phyloP scores from a whole-genome alignment of 2,113 vertebrate species.

The Gambusia affinis region DNA sequence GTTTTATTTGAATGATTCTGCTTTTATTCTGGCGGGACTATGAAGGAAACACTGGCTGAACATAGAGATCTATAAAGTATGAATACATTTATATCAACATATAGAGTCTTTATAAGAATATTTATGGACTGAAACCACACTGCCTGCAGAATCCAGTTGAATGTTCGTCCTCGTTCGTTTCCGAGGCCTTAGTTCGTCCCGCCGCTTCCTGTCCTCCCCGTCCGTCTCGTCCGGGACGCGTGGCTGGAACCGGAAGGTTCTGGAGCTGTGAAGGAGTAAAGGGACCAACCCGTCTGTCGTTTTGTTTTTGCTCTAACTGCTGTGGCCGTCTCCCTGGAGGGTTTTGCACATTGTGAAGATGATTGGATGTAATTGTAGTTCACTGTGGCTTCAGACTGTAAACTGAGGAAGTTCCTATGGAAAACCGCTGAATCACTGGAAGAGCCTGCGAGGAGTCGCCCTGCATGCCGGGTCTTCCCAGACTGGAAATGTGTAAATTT shows the following conservation, averaged over 20 bases:
- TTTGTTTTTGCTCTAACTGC: constrained; percentile 80
- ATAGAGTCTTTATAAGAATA: constrained; percentile 49
- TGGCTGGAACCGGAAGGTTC: constrained; percentile 60
- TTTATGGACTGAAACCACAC: constrained; percentile 83
- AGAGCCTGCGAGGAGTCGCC: constrained; percentile 89
- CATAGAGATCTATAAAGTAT: constrained; percentile 39
- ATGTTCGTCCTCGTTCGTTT: constrained; percentile 68
- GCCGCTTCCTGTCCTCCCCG: background rate
- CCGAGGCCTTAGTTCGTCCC: constrained; percentile 71
- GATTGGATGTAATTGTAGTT: constrained; percentile 90
- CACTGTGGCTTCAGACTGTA: constrained; percentile 95
- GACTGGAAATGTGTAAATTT: constrained; percentile 94
- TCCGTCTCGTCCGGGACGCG: background rate
- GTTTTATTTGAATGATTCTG: constrained; percentile 62
- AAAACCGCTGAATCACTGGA: constrained; percentile 85
- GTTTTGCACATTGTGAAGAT: constrained; percentile 99
- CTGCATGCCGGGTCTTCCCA: constrained; percentile 93
- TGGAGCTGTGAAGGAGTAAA: constrained; percentile 75
- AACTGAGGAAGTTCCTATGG: constrained; percentile 96
- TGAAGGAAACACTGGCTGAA: constrained; percentile 89
- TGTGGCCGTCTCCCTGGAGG: constrained; percentile 85
- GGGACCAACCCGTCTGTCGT: constrained; percentile 89
- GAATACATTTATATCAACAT: constrained; percentile 59
- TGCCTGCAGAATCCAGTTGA: constrained; percentile 83
- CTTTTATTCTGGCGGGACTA: constrained; percentile 60